Base-by-base conservation (phyloP, 1,140 invertebrate species). In the Pseudomyrmex concolor region DNA sequence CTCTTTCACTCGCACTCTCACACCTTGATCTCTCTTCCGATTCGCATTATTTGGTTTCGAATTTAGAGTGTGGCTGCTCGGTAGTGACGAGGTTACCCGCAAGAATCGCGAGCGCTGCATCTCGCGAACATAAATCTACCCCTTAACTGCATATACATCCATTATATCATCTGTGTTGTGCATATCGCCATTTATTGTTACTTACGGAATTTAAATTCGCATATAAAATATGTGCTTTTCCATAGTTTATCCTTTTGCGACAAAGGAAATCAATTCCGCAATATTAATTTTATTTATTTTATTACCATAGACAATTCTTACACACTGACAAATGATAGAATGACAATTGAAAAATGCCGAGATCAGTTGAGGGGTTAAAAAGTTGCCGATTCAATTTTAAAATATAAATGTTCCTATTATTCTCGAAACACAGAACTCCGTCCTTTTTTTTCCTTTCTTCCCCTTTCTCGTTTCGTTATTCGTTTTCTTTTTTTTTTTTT, bases 31-130 rank as follows among this genome's bases (percentile, higher is more conserved):
- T 78, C 71, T 83, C 85, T 85, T 83, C 81, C 78, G 82, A 90
- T 89, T 89, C 77, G 81, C 87, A 84, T 80, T 34, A 80, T 83
- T 83, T 89, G 71, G 90, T 93, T 93, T 93, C 92, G 92, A 93
- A 93, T 94, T 94, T 92, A 94, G 92, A 94, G 92, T 93, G 93
- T 91, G 84, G 91, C 91, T 93, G 91, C 90, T 87, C 89, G 86
- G 89, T 91, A 89, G 89, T 84, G 88, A 91, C 87, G 81, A 88
- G 85, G 90, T 80, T 88, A 84, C 84, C 86, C 89, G 82, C 89
- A 88, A 88, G 66, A 71, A 80, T 80, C 66, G 87, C 70, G 63
- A 82, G 34, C 82, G 54, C 55, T 70, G 77, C 45, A 54, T 70
- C 51, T 73, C 84, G 73, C 67, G 66, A 45, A 54, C 43, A 45